Evolutionary conservation across 2,888 invertebrate species (phyloP).

Genomic region (Drosophila anomalata): DNA sequence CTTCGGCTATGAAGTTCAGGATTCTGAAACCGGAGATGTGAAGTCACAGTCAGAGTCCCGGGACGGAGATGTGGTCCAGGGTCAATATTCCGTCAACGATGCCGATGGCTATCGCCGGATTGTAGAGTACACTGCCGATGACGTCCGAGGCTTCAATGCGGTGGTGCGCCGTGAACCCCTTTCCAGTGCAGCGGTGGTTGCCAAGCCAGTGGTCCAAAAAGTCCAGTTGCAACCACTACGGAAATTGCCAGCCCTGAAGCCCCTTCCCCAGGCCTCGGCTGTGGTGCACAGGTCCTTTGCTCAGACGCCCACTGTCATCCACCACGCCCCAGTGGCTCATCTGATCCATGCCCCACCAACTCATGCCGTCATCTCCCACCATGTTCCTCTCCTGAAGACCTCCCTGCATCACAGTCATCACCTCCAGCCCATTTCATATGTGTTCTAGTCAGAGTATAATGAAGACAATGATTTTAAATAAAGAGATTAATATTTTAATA

Average conservation of each 20-base stretch:
- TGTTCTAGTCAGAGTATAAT: constrained; percentile 53
- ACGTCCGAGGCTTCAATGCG: constrained; percentile 85
- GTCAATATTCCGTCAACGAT: constrained; percentile 85
- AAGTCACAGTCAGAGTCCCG: constrained; percentile 85
- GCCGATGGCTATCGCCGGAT: constrained; percentile 85
- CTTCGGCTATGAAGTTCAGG: constrained; percentile 84
- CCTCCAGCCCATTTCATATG: constrained; percentile 73
- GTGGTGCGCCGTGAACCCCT: constrained; percentile 85
- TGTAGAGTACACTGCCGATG: constrained; percentile 85
- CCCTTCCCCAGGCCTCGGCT: constrained; percentile 53
- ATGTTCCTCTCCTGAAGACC: constrained; percentile 67
- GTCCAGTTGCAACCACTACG: constrained; percentile 38
- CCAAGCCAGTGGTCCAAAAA: constrained; percentile 72
- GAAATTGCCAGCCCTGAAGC: constrained; percentile 38
- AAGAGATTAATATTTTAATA: not conserved
- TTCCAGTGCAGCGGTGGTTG: constrained; percentile 49
- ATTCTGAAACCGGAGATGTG: constrained; percentile 84
- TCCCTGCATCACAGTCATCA: constrained; percentile 56
- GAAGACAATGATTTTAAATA: not conserved
- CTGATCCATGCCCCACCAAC: constrained; percentile 63
- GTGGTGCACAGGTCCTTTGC: constrained; percentile 56
- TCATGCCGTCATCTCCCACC: constrained; percentile 59
- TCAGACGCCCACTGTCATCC: constrained; percentile 67
- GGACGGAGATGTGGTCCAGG: constrained; percentile 85
- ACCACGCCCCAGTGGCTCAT: constrained; percentile 70